phyloP scores from a whole-genome alignment of 2,888 invertebrate species.

The Thysanoteuthis rhombus region DNA sequence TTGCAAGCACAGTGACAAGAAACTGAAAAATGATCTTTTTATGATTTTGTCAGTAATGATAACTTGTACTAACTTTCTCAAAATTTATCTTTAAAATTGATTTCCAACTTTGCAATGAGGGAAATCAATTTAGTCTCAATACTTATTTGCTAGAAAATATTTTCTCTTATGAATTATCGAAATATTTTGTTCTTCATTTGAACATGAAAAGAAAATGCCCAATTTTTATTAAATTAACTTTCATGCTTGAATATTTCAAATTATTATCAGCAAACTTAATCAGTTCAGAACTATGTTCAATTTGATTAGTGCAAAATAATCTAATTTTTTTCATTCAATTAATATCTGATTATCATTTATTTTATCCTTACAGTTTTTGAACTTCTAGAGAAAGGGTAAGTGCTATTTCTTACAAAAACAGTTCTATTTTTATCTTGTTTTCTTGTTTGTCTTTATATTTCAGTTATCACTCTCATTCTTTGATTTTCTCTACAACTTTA shows the following conservation, averaged over 20 bases:
- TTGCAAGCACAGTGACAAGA: too few relatives aligned
- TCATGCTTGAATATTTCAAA: background rate
- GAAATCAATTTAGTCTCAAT: background rate
- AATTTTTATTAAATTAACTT: background rate
- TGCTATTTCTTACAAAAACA: slow-evolving; percentile 32
- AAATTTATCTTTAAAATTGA: background rate
- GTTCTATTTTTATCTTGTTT: background rate
- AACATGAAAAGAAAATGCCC: background rate
- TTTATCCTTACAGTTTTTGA: slow-evolving; percentile 81
- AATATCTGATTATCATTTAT: slow-evolving; percentile 25
- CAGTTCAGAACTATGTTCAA: background rate
- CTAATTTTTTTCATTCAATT: background rate
- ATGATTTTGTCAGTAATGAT: background rate
- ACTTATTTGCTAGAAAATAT: too few relatives aligned
- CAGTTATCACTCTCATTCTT: too few relatives aligned
- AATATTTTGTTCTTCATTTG: background rate
- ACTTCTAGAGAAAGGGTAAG: slow-evolving; percentile 87
- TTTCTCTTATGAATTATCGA: too few relatives aligned
- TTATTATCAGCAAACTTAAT: background rate
- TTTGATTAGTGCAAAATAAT: background rate
- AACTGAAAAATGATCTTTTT: too few relatives aligned
- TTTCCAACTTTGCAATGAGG: background rate
- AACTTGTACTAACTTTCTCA: background rate
- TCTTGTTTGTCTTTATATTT: background rate
- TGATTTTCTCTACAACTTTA: too few relatives aligned